phyloP scores from a whole-genome alignment of 2,113 vertebrate genomes.

The Probosciger aterrimus region DNA sequence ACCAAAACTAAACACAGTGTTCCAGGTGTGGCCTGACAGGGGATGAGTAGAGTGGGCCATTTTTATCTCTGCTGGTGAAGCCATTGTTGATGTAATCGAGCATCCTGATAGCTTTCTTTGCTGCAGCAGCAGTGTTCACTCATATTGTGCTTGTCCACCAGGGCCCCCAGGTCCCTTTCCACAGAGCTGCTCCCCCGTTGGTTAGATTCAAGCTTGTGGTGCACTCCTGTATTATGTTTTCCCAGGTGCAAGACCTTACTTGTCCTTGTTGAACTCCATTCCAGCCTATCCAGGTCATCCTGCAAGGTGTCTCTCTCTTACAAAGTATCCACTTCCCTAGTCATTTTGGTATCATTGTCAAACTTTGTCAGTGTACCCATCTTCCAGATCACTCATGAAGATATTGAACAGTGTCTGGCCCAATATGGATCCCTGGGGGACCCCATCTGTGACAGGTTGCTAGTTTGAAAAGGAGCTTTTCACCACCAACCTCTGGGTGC shows the following conservation, averaged over 20 bases:
- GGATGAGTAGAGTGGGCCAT: background rate
- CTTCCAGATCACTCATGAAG: background rate
- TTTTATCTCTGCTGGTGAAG: background rate
- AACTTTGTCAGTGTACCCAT: too few relatives aligned
- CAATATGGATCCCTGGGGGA: background rate
- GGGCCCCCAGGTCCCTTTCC: background rate
- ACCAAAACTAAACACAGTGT: background rate
- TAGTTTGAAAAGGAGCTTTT: background rate
- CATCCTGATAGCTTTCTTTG: background rate
- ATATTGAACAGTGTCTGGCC: background rate
- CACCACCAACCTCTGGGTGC: background rate
- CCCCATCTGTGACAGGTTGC: background rate
- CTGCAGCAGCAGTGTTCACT: background rate
- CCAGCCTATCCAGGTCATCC: background rate
- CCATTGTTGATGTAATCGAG: background rate
- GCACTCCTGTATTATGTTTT: background rate
- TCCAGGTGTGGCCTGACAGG: background rate
- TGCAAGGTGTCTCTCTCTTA: background rate
- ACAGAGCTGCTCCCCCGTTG: background rate
- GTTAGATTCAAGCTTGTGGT: background rate
- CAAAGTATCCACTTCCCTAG: background rate
- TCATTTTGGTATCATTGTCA: background rate
- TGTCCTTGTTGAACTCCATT: background rate
- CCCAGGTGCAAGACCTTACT: background rate
- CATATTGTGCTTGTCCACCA: background rate